These are phyloP conservation scores for Megalops cyprinoides DNA, from an alignment of 2,797 vertebrate genomes.

Conservation along the genomic window DNA sequence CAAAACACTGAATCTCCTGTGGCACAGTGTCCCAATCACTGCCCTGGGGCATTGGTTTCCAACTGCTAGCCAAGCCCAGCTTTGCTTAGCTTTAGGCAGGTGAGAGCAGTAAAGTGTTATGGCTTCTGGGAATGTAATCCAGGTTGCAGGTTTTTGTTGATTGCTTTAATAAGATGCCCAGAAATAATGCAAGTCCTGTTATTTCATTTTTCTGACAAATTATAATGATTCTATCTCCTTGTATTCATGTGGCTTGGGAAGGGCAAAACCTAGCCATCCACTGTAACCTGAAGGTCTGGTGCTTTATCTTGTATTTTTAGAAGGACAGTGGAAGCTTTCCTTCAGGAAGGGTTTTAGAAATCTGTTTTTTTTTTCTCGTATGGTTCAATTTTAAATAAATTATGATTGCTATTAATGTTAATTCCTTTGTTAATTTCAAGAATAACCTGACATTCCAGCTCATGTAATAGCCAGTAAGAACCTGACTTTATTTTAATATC, in stretches of 20 bases:
- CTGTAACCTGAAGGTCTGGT: neutral
- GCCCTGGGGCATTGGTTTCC: too few species aligned
- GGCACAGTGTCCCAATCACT: too few species aligned
- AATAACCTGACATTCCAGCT: slow-evolving; percentile 25
- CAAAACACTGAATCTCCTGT: too few species aligned
- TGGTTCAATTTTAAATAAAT: slow-evolving; percentile 16
- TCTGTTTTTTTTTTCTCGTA: neutral
- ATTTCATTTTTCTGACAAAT: neutral
- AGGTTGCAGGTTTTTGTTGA: neutral
- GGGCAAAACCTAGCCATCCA: neutral
- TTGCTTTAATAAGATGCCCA: neutral
- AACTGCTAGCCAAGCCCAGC: too few species aligned
- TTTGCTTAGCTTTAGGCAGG: too few species aligned
- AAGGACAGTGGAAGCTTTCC: neutral
- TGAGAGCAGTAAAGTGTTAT: too few species aligned
- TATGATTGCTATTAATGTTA: slow-evolving; percentile 15
- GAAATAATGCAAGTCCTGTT: neutral
- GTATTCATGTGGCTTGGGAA: neutral
- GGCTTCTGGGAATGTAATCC: too few species aligned
- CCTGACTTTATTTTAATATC: slow-evolving; percentile 60
- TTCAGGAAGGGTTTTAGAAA: slow-evolving; percentile 7
- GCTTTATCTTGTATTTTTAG: slow-evolving; percentile 19
- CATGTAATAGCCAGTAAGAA: slow-evolving; percentile 36
- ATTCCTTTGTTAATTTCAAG: slow-evolving; percentile 27
- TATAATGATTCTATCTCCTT: neutral